Conservation (phyloP, 2,888 invertebrate species). For the Rugalucina vietnamica region DNA sequence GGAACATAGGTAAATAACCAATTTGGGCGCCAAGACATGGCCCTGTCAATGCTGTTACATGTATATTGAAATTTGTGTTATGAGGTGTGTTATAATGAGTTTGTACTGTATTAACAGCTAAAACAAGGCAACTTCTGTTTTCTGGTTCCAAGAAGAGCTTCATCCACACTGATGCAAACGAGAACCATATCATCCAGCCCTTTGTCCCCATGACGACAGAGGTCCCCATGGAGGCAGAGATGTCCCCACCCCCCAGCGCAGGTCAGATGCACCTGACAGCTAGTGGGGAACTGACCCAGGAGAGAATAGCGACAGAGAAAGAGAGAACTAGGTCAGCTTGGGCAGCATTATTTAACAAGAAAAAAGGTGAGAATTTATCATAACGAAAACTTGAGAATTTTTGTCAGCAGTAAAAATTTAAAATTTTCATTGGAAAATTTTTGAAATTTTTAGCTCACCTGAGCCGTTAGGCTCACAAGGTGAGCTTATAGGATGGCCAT, state of each 20-base stretch:
- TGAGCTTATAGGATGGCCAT: too few species aligned
- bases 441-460: too few species aligned
- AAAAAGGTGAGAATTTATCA: conserved; percentile 5
- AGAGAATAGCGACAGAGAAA: neutral
- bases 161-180: conserved; percentile 62
- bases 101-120: conserved; percentile 56
- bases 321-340: conserved; percentile 31
- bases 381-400: too few species aligned
- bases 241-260: neutral
- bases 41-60: too few species aligned
- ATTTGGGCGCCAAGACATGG: too few species aligned
- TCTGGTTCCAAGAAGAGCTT: conserved; percentile 65
- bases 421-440: too few species aligned
- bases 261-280: conserved; percentile 47
- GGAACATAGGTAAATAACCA: too few species aligned
- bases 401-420: too few species aligned
- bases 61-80: too few species aligned
- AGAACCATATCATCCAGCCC: conserved; percentile 53
- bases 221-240: conserved; percentile 42
- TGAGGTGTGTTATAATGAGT: too few species aligned
- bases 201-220: conserved; percentile 8
- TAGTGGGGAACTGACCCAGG: conserved; percentile 36
- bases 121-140: conserved; percentile 69
- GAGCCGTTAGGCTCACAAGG: too few species aligned
- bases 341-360: conserved; percentile 11